Evolutionary conservation across 2,888 invertebrate species (phyloP).

Genomic region (Craniophora ligustri): DNA sequence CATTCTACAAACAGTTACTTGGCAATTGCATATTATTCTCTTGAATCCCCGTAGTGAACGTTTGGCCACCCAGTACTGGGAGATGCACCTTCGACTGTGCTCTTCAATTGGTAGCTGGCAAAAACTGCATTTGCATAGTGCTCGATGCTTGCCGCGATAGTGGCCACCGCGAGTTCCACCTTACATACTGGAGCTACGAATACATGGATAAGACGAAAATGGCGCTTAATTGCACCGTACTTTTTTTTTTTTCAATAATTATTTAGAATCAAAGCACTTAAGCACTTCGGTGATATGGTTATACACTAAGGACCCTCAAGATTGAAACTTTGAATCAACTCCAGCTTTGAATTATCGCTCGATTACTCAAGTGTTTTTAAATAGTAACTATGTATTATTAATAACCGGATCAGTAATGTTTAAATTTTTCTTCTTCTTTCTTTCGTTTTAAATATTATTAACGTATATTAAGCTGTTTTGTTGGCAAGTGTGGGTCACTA

Average conservation of each 20-base stretch:
- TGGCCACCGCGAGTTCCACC: constrained; percentile 68
- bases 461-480: too few relatives aligned
- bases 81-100: constrained; percentile 70
- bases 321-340: too few relatives aligned
- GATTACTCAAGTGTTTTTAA: too few relatives aligned
- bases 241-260: background rate
- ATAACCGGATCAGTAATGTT: too few relatives aligned
- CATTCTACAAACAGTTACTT: constrained; percentile 41
- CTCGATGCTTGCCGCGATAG: constrained; percentile 81
- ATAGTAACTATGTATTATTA: too few relatives aligned
- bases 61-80: constrained; percentile 76
- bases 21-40: constrained; percentile 48
- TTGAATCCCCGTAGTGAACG: constrained; percentile 38
- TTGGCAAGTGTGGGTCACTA: too few relatives aligned
- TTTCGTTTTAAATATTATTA: too few relatives aligned
- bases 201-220: constrained; percentile 56
- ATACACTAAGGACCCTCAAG: too few relatives aligned
- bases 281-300: too few relatives aligned
- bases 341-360: too few relatives aligned
- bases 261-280: too few relatives aligned
- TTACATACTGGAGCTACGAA: constrained; percentile 58
- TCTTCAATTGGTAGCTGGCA: constrained; percentile 84
- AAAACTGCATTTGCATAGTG: constrained; percentile 88
- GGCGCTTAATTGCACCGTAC: background rate
- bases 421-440: too few relatives aligned